These are phyloP conservation scores for Pelochelys cantorii DNA, from an alignment of 2,797 vertebrate species.

Conservation along the genomic window DNA sequence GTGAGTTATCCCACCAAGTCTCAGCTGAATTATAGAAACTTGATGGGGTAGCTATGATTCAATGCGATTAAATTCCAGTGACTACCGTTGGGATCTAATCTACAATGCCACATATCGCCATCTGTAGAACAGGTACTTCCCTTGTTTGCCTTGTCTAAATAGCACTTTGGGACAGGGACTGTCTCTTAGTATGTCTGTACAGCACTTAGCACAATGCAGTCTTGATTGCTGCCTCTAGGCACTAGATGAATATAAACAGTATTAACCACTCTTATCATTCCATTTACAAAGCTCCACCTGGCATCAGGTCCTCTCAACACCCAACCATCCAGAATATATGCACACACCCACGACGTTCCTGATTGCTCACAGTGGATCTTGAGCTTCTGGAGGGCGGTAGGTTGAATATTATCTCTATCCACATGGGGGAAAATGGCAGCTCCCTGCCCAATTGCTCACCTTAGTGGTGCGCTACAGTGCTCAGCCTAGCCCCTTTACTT, in stretches of 20 bases:
- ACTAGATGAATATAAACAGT: not conserved
- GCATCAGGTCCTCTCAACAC: fast-evolving
- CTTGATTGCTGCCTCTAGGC: fast-evolving
- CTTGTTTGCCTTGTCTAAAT: not conserved
- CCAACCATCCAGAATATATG: fast-evolving
- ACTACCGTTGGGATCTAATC: not conserved
- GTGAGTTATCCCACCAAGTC: too few species aligned
- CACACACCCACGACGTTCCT: too few species aligned
- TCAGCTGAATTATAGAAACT: too few species aligned
- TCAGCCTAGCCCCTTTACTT: too few species aligned
- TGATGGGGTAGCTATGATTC: too few species aligned
- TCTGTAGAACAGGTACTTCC: not conserved
- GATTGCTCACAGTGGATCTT: too few species aligned
- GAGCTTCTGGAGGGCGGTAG: too few species aligned
- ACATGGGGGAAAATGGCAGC: too few species aligned
- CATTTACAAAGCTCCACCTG: fast-evolving
- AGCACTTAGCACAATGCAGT: too few species aligned
- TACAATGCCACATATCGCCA: not conserved
- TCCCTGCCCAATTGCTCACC: too few species aligned
- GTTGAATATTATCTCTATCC: too few species aligned
- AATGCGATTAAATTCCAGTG: fast-evolving
- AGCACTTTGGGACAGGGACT: not conserved
- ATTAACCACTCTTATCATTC: not conserved
- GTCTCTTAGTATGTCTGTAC: not conserved
- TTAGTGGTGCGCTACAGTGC: too few species aligned